Evolutionary conservation across 2,113 vertebrate genomes (phyloP).

Genomic region (Platycercus adscitus): DNA sequence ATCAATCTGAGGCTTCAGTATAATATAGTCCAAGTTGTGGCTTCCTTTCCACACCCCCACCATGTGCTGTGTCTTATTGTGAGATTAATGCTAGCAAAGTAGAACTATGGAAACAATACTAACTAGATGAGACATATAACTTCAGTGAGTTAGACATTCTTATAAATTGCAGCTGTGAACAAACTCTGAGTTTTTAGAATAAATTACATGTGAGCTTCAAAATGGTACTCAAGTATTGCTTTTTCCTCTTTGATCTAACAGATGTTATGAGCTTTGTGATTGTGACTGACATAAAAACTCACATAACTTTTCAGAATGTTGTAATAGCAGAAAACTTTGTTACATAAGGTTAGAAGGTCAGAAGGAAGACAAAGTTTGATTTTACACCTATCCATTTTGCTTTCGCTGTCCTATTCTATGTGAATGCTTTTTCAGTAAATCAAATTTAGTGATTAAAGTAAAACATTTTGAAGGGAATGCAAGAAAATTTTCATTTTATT

Average conservation of each 20-base stretch:
- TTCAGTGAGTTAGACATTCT: background rate
- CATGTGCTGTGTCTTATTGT: background rate
- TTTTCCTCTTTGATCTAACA: background rate
- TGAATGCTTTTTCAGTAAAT: background rate
- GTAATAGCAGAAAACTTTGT: background rate
- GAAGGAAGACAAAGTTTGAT: background rate
- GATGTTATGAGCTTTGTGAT: background rate
- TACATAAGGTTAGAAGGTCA: background rate
- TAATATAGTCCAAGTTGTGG: background rate
- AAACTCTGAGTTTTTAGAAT: background rate
- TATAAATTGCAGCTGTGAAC: background rate
- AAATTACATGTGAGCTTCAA: background rate
- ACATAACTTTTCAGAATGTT: background rate
- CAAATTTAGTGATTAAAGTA: background rate
- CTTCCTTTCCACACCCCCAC: rapidly evolving
- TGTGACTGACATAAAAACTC: background rate
- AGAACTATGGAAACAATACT: background rate
- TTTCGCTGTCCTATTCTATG: background rate
- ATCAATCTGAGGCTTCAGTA: background rate
- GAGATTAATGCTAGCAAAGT: background rate
- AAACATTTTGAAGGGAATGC: background rate
- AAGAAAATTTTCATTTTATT: background rate
- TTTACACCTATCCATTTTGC: background rate
- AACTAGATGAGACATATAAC: background rate
- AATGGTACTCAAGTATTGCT: background rate